Evolutionary conservation across 2,888 invertebrate species (phyloP).

Genomic region (Erebia aethiops): DNA sequence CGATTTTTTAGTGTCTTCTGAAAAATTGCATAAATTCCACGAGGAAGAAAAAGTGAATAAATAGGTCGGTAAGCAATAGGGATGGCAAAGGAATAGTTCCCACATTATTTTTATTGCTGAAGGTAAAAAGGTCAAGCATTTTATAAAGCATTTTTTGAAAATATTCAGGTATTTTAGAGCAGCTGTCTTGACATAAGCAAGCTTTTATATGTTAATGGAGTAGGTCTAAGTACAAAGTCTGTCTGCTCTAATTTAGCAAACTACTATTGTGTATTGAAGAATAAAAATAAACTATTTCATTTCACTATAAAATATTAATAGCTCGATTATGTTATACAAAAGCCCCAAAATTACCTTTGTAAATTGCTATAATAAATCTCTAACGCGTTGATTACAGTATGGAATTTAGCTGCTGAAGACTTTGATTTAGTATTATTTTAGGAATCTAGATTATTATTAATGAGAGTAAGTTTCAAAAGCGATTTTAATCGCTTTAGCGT

Average conservation of each 20-base stretch:
- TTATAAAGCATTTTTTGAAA: neutral
- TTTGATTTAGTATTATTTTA: conserved; percentile 9
- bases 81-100: neutral
- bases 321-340: neutral
- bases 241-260: too few relatives aligned
- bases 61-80: conserved; percentile 1
- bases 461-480: neutral
- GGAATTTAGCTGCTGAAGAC: neutral
- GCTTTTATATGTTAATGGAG: too few relatives aligned
- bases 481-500: conserved; percentile 1
- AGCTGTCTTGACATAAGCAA: too few relatives aligned
- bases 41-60: neutral
- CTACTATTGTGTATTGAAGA: too few relatives aligned
- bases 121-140: neutral
- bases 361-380: conserved; percentile 1
- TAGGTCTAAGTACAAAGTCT: too few relatives aligned
- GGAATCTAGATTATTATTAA: neutral
- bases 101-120: neutral
- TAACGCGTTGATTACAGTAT: neutral
- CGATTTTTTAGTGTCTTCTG: too few relatives aligned
- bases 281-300: too few relatives aligned
- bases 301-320: neutral
- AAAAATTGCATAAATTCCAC: too few relatives aligned
- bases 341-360: neutral
- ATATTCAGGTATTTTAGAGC: neutral